Conservation (phyloP, 2,888 invertebrate genomes). For the Cancer borealis region DNA sequence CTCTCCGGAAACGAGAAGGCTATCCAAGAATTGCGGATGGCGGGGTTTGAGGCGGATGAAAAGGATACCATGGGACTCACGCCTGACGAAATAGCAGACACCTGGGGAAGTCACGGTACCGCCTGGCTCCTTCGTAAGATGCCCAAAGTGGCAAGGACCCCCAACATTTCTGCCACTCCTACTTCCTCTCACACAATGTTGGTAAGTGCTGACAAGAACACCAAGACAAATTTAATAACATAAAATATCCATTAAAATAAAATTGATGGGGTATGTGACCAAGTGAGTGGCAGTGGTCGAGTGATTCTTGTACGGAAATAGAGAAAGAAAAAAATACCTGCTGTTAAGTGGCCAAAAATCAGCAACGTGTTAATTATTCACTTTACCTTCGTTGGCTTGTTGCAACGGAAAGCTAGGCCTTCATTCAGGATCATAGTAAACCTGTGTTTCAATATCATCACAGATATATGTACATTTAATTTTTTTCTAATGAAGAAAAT, state of each 20-base stretch:
- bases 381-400: too few species aligned
- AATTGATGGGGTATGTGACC: too few species aligned
- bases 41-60: constrained; percentile 9
- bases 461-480: background rate
- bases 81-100: constrained; percentile 48
- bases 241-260: background rate
- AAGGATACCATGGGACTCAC: constrained; percentile 29
- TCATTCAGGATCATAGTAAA: too few species aligned
- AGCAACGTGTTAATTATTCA: too few species aligned
- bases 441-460: background rate
- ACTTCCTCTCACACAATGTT: background rate
- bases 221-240: background rate
- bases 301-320: background rate
- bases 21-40: constrained; percentile 18
- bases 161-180: background rate
- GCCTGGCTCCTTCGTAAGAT: constrained; percentile 61
- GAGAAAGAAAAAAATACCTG: too few species aligned
- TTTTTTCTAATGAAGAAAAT: background rate
- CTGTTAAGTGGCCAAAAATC: too few species aligned
- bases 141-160: background rate
- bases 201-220: constrained; percentile 15
- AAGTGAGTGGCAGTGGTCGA: too few species aligned
- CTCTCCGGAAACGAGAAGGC: constrained; percentile 51
- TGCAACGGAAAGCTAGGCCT: too few species aligned
- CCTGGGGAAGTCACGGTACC: constrained; percentile 54